A percentile compares a stretch with the other conserved stretches of the same genome.
Conservation (phyloP, 1,140 invertebrate genomes). For the Thaumetopoea pityocampa region DNA sequence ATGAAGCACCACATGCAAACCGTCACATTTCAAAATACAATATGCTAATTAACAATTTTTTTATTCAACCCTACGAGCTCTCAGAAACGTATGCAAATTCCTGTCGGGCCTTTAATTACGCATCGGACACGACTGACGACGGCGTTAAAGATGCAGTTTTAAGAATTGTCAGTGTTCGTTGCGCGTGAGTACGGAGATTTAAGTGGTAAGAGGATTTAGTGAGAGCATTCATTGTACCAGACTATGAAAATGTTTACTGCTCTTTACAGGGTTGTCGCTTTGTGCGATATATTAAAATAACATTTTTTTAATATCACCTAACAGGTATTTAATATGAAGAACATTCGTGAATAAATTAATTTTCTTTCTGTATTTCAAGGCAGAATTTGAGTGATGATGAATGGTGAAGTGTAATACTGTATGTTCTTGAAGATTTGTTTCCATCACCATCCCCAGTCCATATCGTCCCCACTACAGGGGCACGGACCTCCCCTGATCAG, state of each 20-base stretch:
- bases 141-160: constrained; percentile 70
- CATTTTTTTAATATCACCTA: not conserved
- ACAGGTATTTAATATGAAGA: not conserved
- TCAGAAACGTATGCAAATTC: constrained; percentile 71
- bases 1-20: constrained; percentile 57
- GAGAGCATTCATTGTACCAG: constrained; percentile 39
- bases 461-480: too few relatives aligned
- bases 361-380: not conserved
- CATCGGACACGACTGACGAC: constrained; percentile 57
- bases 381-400: too few relatives aligned
- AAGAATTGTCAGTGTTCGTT: constrained; percentile 54
- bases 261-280: constrained; percentile 44
- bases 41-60: constrained; percentile 70
- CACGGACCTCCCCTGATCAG: too few relatives aligned
- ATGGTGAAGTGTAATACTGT: too few relatives aligned
- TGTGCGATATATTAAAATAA: too few relatives aligned
- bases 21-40: constrained; percentile 73
- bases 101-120: constrained; percentile 66
- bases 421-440: too few relatives aligned
- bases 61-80: constrained; percentile 67
- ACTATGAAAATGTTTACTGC: constrained; percentile 59
- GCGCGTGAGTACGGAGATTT: constrained; percentile 41
- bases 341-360: not conserved
- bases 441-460: too few relatives aligned
- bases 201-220: constrained; percentile 63